Evolutionary conservation across 2,888 invertebrate genomes (phyloP), one percentile per base, ranked within the genome.

Genomic region (Hypolimnas misippus): DNA sequence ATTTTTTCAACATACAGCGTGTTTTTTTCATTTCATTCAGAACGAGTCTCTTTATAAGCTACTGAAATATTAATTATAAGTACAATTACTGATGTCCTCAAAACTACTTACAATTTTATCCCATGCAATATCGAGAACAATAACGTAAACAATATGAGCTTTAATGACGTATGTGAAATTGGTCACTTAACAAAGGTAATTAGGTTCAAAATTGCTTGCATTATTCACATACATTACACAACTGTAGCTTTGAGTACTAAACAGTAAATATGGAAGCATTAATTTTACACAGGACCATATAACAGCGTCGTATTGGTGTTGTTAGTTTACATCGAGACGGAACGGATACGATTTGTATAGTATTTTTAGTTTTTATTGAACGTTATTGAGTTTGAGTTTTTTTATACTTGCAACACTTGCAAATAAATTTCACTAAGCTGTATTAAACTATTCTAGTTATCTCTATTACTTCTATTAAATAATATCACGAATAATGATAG

Each of bases 241-340:
- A 52, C 35, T 46, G 54, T 54, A 57, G 38, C 57, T 51, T 38
- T 50, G 16, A 35, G 57, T 50, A 53, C 58, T 62, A 56, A 51
- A 58, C 55, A 49, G 54, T 51, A 59, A 52, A 64, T 66, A 56
- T 51, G 61, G 53, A 49, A 46, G 56, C 62, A 65, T 61, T 67
- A 67, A 64, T 68, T 67, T 58, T 59, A 63, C 59, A 64, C 51
- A 44, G 42, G 59, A 25, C 40, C 49, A 14, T 54, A 21, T 62
- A 57, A 46, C 38, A 42, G 40, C 31, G 54, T 57, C 49, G 57
- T 52, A 21, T 62, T 57, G 38, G 55, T 33, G 8, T 14, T 33
- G 17, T 44, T 29, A 4, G 7, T 17, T 51, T 31, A 31, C n/a
- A 38, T 8, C n/a, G 31, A n/a, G 3, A 49, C 49, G 46, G 12